Percentiles rank a stretch among this genome's conserved stretches.
Conservation (phyloP, 2,888 invertebrate genomes). For the Sepiola atlantica region DNA sequence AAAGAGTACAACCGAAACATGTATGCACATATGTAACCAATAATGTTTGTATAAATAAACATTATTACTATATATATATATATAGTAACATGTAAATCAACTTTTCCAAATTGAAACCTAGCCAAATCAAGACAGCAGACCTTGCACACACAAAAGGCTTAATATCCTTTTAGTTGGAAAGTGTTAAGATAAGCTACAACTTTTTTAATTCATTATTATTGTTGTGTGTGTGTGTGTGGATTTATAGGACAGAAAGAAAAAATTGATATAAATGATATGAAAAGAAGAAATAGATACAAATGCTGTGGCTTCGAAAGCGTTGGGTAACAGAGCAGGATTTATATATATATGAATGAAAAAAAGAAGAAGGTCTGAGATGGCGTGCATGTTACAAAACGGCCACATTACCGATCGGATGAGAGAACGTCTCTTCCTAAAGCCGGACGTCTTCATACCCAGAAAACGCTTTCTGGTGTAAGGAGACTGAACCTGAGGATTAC, state of each 20-base stretch:
- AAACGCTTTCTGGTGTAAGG: not conserved
- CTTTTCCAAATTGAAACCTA: too few relatives aligned
- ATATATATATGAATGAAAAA: not conserved
- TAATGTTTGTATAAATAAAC: too few relatives aligned
- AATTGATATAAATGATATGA: not conserved
- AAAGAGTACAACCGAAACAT: too few relatives aligned
- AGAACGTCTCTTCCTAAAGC: constrained; percentile 21
- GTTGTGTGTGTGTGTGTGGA: too few relatives aligned
- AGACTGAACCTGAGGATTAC: not conserved
- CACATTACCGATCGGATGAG: constrained; percentile 21
- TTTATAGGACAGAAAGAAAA: not conserved
- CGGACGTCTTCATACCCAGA: constrained; percentile 18
- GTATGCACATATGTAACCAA: too few relatives aligned
- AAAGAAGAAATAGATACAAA: constrained; percentile 18
- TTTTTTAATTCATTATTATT: too few relatives aligned
- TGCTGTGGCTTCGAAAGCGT: not conserved
- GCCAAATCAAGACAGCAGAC: too few relatives aligned
- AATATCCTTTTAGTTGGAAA: too few relatives aligned
- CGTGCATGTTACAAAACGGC: constrained; percentile 21
- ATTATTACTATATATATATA: too few relatives aligned
- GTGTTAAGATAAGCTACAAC: too few relatives aligned
- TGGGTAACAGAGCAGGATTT: constrained; percentile 11
- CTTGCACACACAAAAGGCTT: too few relatives aligned
- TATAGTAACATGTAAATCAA: too few relatives aligned
- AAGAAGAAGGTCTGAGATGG: not conserved